Base-by-base conservation (phyloP, 2,797 vertebrate species). In the Sphaeramia orbicularis region DNA sequence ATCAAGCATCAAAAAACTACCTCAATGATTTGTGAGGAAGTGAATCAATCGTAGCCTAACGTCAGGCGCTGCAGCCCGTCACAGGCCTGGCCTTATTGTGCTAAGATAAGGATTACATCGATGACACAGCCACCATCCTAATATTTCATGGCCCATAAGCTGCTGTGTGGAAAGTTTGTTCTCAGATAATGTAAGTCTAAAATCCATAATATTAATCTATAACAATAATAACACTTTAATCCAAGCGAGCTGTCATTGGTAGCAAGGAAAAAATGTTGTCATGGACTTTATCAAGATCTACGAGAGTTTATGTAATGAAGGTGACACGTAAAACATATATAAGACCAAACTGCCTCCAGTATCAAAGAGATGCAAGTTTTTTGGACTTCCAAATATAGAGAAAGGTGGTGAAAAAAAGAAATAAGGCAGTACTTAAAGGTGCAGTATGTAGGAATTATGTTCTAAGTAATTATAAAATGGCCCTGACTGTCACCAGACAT, bases 191-290 rank as follows among this genome's bases (percentile, higher is more conserved):
- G 4, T 48, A 7, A 49, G 42, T 47, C 24, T 41, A 38, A 30
- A 56, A 43, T 35, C 51, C 52, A 59, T 45, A 38, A 54, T 4
- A 49, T 36, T 27, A 27, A 27, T 27, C 24, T 3, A 27, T 27
- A 27, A 27, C 24, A 27, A 27, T 3, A 27, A 27, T 43, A 56
- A 63, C 8, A 30, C n/a, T 36, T 15, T 60, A 54, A 61, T 54
- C 35, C 49, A 18, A 0, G 5, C 53, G 35, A n/a, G 18, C 24
- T 10, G 2, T 50, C 27, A 35, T 35, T 13, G 14, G 27, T n/a
- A 19, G 15, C 48, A 2, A 4, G 18, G 6, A 27, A 40, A 53
- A 35, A 42, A 43, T 35, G 16, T 35, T 36, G 14, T 14, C 2
- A 9, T 19, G 36, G 19, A 12, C 37, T 14, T 41, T 38, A 60